A percentile compares a stretch with the other conserved stretches of the same genome.
Evolutionary conservation across 2,797 vertebrate genomes (phyloP).

Genomic region (Capromys pilorides): DNA sequence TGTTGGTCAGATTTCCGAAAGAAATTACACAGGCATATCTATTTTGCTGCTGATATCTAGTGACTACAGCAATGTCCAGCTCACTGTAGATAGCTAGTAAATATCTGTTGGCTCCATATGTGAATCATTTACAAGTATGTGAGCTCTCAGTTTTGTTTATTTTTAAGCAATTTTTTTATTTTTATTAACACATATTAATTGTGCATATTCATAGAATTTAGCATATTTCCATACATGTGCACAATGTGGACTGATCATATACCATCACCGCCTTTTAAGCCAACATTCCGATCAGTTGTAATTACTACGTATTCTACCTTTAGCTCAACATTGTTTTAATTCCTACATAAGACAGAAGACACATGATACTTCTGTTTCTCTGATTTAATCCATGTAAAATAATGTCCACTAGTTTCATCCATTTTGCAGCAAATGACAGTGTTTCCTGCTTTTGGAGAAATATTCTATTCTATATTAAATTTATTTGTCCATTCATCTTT

Average conservation of each 20-base stretch:
- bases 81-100: constrained; percentile 22
- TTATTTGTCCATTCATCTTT: neutral
- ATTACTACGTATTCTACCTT: neutral
- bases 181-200: neutral
- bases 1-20: constrained; percentile 25
- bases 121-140: constrained; percentile 16
- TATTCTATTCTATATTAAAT: neutral
- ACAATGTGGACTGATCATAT: neutral
- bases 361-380: neutral
- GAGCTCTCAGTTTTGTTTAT: neutral
- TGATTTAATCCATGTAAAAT: neutral
- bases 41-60: constrained; percentile 33
- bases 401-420: neutral
- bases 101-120: constrained; percentile 22
- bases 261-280: neutral
- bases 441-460: neutral
- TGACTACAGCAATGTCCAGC: constrained; percentile 6
- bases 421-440: neutral
- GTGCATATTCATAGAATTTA: neutral
- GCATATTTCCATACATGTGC: neutral
- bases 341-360: neutral
- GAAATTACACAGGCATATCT: neutral
- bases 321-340: neutral
- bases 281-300: neutral
- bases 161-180: neutral